Base-by-base conservation (phyloP, 2,888 invertebrate species). In the Andrena hattorfiana region DNA sequence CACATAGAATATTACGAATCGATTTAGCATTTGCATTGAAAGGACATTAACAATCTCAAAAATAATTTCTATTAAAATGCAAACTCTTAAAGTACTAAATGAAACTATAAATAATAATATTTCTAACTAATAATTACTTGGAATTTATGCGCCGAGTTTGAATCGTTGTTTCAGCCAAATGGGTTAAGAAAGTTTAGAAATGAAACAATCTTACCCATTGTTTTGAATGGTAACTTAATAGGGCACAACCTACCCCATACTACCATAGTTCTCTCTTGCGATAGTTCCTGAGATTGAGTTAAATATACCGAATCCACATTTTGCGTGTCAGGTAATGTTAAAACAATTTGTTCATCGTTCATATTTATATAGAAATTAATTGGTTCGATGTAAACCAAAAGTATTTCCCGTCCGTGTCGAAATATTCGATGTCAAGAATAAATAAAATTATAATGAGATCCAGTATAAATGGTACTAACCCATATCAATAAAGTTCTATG, bases 201-300 rank as follows among this genome's bases (percentile, higher is more conserved):
- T 32, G 20, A 72, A 35, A 6, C 6, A 64, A 68, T 8, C 83
- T 74, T 85, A 90, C 89, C 89, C 28, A 89, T 42, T 26, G 83
- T 78, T 64, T 71, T 72, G 0, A 90, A 81, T 16, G 42, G 70
- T 2, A 73, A 30, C 10, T 72, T 73, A 8, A 82, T 81, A 2
- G 92, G 87, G 23, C 88, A 92, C 5, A 92, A 78, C 60, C 89
- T 86, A 23, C 93, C 93, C 93, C 93, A 93, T 26, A 90, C 68
- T 0, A 23, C 54, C 13, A 74, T 62, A 2, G 80, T 59, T 20
- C 62, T 63, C 1, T 84, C 72, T 42, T 77, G 76, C 1, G 86
- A 74, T 26, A 59, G 30, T 0, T 90, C 90, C 70, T 92, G 92
- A 3, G 91, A 90, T 51, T 92, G 93, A 2, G 92, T 90, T 0